Base-by-base conservation (phyloP, 2,113 vertebrate genomes). In the Takifugu bimaculatus region DNA sequence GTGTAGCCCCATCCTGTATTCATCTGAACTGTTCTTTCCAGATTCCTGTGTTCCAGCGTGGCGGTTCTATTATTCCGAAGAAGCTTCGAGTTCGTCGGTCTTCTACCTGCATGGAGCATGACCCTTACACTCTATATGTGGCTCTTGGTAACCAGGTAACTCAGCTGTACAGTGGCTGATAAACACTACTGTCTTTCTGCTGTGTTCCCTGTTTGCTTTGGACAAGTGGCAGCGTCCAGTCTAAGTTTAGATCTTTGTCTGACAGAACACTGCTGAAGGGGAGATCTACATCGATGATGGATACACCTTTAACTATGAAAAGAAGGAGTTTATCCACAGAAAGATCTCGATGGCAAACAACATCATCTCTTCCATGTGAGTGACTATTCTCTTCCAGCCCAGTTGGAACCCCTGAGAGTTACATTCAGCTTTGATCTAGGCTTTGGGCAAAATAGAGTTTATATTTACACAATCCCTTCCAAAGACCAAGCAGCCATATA, bases 21-120 rank as follows among this genome's bases (percentile, higher is more conserved):
- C 35, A 45, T 4, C 5, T 20, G 1, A 5, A 29, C 1, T 57
- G 3, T 55, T 63, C 4, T 64, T 43, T 5, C 29, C 75, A 96
- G 95, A 91, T 95, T 64, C 95, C 95, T 0, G 94, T 94, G 60
- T 96, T 93, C 82, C 95, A 96, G 68, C 92, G 93, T 0, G 94
- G 94, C 0, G 94, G 95, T 20, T 93, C 93, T 2, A 90, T 96
- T 1, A 91, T 96, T 65, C 87, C 93, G 32, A 90, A 93, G 50
- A 95, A 95, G 86, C 86, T 92, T 65, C 85, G 95, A 3, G 87
- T 92, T 4, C 90, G 95, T 7, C 89, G 95, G 20, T 94, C 94
- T 0, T 93, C 93, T 3, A 77, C 91, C 29, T 94, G 93, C 68
- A 96, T 95, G 95, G 90, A 89, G 55, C 72, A 88, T 0, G 95